Evolutionary conservation across 2,113 vertebrate species (phyloP).

Genomic region (rat (Rattus norvegicus)): DNA sequence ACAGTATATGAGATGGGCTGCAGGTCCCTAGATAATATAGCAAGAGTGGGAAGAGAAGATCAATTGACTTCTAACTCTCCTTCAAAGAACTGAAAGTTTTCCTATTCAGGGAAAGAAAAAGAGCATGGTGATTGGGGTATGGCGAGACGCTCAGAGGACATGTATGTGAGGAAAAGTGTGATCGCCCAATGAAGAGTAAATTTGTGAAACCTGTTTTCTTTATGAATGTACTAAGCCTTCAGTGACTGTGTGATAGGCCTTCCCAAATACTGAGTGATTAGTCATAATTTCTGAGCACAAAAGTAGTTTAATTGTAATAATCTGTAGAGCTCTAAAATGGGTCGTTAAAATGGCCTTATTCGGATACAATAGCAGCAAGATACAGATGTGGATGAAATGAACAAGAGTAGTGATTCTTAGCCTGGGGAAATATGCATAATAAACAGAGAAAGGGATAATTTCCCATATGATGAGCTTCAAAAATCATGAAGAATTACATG

Average conservation of each 20-base stretch:
- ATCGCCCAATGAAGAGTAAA: neutral
- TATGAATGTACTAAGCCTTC: neutral
- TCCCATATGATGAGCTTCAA: neutral
- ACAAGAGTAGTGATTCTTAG: slow-evolving; percentile 18
- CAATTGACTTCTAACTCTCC: slow-evolving; percentile 49
- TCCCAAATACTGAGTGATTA: neutral
- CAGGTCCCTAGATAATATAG: slow-evolving; percentile 44
- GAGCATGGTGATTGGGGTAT: neutral
- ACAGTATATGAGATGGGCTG: neutral
- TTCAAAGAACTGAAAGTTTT: slow-evolving; percentile 56
- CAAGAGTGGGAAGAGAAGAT: slow-evolving; percentile 56
- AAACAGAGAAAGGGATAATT: neutral
- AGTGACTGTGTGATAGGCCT: neutral
- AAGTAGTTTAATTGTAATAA: neutral
- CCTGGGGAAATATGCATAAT: neutral
- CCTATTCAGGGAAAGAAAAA: slow-evolving; percentile 13
- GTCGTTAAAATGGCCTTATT: slow-evolving; percentile 25
- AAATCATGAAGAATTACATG: neutral
- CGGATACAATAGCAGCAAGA: neutral
- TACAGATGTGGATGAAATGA: neutral
- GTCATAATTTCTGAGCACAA: neutral
- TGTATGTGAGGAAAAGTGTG: neutral
- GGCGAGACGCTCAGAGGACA: neutral
- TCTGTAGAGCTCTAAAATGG: neutral
- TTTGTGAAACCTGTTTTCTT: neutral